A percentile compares a stretch with the other conserved stretches of the same genome.
Evolutionary conservation across 2,113 vertebrate species (phyloP).

Genomic region (Spea multiplicata): DNA sequence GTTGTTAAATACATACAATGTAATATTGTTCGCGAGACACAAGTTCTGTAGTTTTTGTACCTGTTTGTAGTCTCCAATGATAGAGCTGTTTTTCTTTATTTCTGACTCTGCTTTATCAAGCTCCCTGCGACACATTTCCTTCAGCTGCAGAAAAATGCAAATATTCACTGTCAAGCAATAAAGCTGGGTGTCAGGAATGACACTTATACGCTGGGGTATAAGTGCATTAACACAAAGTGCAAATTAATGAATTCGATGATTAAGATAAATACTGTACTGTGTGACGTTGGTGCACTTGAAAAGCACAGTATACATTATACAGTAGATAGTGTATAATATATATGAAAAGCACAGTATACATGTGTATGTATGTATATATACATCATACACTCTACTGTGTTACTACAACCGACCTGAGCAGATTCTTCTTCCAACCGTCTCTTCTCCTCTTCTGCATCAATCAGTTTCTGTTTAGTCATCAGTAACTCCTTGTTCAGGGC

Average conservation of each 20-base stretch:
- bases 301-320: too few species aligned
- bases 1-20: not conserved
- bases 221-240: too few species aligned
- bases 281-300: too few species aligned
- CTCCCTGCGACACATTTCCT: constrained; percentile 96
- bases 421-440: constrained; percentile 90
- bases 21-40: not conserved
- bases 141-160: constrained; percentile 70
- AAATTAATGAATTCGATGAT: too few species aligned
- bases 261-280: too few species aligned
- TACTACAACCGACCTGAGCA: constrained; percentile 73
- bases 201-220: too few species aligned
- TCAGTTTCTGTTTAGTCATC: constrained; percentile 96
- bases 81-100: constrained; percentile 96
- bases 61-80: constrained; percentile 98
- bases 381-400: too few species aligned
- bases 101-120: constrained; percentile 95
- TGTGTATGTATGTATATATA: too few species aligned
- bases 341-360: too few species aligned
- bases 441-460: constrained; percentile 96
- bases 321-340: too few species aligned
- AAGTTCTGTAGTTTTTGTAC: constrained; percentile 55
- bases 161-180: not conserved
- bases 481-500: constrained; percentile 95
- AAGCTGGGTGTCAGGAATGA: not conserved